Percentiles rank a stretch among this genome's conserved stretches.
Conservation (phyloP, 2,888 invertebrate genomes). For the Apamea anceps region DNA sequence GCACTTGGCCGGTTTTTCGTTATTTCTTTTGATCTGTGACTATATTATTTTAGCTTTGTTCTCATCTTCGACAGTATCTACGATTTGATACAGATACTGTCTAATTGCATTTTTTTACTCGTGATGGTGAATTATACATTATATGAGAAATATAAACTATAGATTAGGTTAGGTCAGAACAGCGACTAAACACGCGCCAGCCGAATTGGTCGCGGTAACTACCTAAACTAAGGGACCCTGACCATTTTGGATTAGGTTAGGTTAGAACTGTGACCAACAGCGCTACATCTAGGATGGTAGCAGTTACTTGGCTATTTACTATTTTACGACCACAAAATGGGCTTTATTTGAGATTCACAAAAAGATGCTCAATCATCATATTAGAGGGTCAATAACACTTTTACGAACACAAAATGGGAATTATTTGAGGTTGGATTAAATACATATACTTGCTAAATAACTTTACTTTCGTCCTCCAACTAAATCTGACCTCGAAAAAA, state of each 20-base stretch:
- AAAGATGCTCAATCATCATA: neutral
- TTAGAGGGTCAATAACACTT: neutral
- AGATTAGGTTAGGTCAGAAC: neutral
- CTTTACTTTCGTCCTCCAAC: neutral
- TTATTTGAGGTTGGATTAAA: neutral
- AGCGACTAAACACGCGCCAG: neutral
- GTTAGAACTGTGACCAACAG: neutral
- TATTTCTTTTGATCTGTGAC: too few relatives aligned
- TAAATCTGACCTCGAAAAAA: slow-evolving; percentile 17
- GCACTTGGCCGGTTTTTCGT: too few relatives aligned
- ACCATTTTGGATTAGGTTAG: neutral
- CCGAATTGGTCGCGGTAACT: neutral
- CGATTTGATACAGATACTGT: too few relatives aligned
- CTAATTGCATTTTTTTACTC: too few relatives aligned
- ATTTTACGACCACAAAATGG: neutral
- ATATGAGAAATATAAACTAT: too few relatives aligned
- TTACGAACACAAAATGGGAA: too few relatives aligned
- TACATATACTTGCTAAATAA: neutral
- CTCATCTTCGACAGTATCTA: too few relatives aligned
- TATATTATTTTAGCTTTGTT: too few relatives aligned
- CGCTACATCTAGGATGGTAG: neutral
- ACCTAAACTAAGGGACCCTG: too few relatives aligned
- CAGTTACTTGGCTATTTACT: neutral
- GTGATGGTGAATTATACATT: too few relatives aligned
- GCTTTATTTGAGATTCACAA: neutral